Evolutionary conservation across 2,113 vertebrate species (phyloP), one percentile per base, ranked within the genome.

Genomic region (Xyliphius kryptos): DNA sequence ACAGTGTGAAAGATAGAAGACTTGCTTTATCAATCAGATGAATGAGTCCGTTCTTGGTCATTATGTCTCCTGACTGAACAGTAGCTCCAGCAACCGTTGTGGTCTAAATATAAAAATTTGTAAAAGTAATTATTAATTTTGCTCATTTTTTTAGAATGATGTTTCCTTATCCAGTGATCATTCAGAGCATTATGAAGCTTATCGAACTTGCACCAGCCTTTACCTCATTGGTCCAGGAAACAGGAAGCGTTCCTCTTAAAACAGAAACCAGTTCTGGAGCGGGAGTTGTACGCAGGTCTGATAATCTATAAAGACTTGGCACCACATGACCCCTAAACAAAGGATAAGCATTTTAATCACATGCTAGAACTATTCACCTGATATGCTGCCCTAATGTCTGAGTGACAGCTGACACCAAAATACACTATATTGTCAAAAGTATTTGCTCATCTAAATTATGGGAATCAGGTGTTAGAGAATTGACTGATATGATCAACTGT

Each of bases 21-120:
- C 0, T 1, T 85, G 95, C 95, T 89, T 88, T 88, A 63, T 91
- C 81, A 15, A 96, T 89, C 41, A 97, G 9, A 1, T 98, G 93
- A 54, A 97, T 89, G 69, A 97, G 49, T 3, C 93, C 95, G 0
- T 97, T 97, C 1, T 87, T 94, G 50, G 94, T 89, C 1, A 80
- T 63, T 0, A 93, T 78, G 56, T 97, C 82, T 0, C 88, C 67
- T 0, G 79, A 70, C 8, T 88, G 51, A 9, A 97, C 74, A 41
- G 73, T 79, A 0, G 91, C 91, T 0, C 89, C 91, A 9, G 80
- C 88, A 0, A 98, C 78, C 17, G 73, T 77, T 48, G 85, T 54
- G 41, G 79, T 79, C 95, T 98, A 80, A 54, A 52, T 1, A 58
- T 52, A 26, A 14, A 7, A 49, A 43, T 9, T 3, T 13, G 3